Evolutionary conservation across 1,140 invertebrate species (phyloP), one percentile per base, ranked within the genome.

Genomic region (Drosophila dunni): DNA sequence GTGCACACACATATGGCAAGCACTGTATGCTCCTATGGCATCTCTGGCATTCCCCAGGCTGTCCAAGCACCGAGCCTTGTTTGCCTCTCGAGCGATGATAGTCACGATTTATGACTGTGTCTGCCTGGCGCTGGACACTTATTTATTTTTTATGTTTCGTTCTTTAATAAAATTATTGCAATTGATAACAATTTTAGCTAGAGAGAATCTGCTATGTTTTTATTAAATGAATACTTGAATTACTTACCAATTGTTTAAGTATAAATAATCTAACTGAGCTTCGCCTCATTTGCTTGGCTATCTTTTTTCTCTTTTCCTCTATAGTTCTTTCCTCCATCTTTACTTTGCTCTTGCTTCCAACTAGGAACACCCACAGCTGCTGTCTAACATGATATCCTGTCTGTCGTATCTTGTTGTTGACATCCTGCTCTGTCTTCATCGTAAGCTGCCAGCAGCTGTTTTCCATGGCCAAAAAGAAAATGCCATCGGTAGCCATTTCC

Each of bases 41-140:
- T n/a, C 24, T 33, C 11, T n/a, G 50, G 50, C 50, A 53, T 53
- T 53, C 50, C 33, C 48, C 42, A 24, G 40, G 34, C 70, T 56
- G 56, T 17, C 64, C 48, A 61, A 54, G 46, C 46, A 50, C 38
- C 9, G 38, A 65, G 34, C n/a, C 51, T 34, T 56, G 42, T 46
- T 57, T 56, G 68, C 54, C 63, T 60, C 69, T 33, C 45, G 38
- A 24, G 63, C 64, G 15, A 51, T 60, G 56, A 68, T 68, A 61
- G 69, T 13, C 69, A 72, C 63, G 63, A 73, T 73, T 73, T 73
- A 73, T 73, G 64, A 29, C 24, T 29, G 24, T 29, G 64, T 6
- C n/a, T 29, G 64, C 40, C 48, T 44, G 24, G 46, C 64, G 38
- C 33, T 42, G 70, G 64, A 45, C 46, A 60, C 38, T 36, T 72